A percentile compares a stretch with the other conserved stretches of the same genome.
phyloP scores from a whole-genome alignment of 1,140 invertebrate species.

The Zaprionus nigranus region DNA sequence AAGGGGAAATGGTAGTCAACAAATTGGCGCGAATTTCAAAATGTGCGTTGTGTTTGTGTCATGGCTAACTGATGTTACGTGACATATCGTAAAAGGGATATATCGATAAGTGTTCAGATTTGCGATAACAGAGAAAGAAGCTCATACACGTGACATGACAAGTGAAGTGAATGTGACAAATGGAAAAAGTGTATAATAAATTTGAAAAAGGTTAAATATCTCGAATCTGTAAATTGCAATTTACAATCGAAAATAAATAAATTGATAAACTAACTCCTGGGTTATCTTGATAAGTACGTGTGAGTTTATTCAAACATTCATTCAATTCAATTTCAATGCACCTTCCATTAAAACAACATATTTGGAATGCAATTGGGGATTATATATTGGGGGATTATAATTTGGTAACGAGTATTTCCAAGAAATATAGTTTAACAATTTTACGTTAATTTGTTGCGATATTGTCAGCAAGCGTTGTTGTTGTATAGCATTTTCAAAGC shows the following conservation, averaged over 20 bases:
- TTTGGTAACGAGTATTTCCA: constrained; percentile 25
- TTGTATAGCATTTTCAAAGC: constrained; percentile 11
- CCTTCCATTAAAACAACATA: background rate
- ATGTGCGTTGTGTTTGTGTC: background rate
- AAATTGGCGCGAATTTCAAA: constrained; percentile 23
- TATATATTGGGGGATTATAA: constrained; percentile 33
- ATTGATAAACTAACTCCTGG: too few species aligned
- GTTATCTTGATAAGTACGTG: too few species aligned
- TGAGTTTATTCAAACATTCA: background rate
- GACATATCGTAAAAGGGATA: background rate
- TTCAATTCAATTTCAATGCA: background rate
- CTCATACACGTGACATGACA: background rate
- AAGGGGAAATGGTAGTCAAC: background rate
- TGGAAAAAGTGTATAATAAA: background rate
- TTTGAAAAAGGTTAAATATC: too few species aligned
- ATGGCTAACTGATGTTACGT: background rate
- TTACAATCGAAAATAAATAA: too few species aligned
- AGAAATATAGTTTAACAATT: constrained; percentile 23
- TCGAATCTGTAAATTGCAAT: too few species aligned
- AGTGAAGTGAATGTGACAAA: background rate
- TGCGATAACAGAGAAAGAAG: background rate
- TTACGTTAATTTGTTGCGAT: constrained; percentile 13
- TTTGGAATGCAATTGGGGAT: constrained; percentile 58
- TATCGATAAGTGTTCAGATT: constrained; percentile 1
- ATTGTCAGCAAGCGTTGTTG: constrained; percentile 16